These are phyloP conservation scores for Enteromius mattozi DNA, from an alignment of 2,797 vertebrate genomes.

Conservation along the genomic window DNA sequence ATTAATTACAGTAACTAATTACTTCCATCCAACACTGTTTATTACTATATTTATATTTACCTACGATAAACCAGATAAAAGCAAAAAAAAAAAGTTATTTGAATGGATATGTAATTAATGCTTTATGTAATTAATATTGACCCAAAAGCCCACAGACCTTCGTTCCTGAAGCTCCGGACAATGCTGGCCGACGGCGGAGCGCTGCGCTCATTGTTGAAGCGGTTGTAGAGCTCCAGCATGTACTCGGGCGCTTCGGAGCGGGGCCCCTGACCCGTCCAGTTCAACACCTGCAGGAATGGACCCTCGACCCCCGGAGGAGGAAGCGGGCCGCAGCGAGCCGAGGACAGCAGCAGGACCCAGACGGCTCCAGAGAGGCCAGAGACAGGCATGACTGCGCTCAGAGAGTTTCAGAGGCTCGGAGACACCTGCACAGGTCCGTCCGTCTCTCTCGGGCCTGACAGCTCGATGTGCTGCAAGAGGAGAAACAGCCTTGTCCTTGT, in stretches of 20 bases:
- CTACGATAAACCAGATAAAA: too few relatives aligned
- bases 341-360: slow-evolving; percentile 64
- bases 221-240: slow-evolving; percentile 95
- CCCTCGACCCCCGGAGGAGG: slow-evolving; percentile 83
- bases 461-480: slow-evolving; percentile 67
- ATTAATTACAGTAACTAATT: too few relatives aligned
- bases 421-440: slow-evolving; percentile 58
- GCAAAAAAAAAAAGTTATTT: too few relatives aligned
- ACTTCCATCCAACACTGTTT: too few relatives aligned
- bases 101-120: not conserved
- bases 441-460: slow-evolving; percentile 62
- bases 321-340: slow-evolving; percentile 78
- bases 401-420: slow-evolving; percentile 46
- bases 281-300: slow-evolving; percentile 88
- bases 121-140: not conserved
- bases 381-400: slow-evolving; percentile 64
- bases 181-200: slow-evolving; percentile 87
- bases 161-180: slow-evolving; percentile 92
- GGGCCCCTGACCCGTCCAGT: slow-evolving; percentile 84
- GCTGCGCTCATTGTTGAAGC: slow-evolving; percentile 84
- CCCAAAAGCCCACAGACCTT: slow-evolving; percentile 69
- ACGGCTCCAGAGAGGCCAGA: slow-evolving; percentile 58
- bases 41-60: too few relatives aligned
- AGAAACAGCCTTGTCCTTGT: slow-evolving; percentile 77
- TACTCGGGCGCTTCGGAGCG: slow-evolving; percentile 86